Evolutionary conservation across 2,888 invertebrate species (phyloP).

Genomic region (Romanomermis culicivorax): DNA sequence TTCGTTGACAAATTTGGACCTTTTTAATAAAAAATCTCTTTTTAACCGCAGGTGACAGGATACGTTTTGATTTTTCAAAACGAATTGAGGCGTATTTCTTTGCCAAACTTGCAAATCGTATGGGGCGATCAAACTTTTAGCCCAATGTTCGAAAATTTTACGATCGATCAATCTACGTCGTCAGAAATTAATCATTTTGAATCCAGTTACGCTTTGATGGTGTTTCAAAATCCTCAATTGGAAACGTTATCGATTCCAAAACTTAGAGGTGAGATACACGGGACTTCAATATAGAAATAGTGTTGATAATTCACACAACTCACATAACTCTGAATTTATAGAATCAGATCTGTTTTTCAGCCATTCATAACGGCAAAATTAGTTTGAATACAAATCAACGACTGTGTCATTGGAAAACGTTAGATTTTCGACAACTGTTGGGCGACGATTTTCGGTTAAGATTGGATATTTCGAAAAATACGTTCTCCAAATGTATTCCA

Average conservation of each 20-base stretch:
- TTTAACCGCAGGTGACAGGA: too few relatives aligned
- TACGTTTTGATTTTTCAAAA: too few relatives aligned
- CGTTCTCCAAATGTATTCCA: too few relatives aligned
- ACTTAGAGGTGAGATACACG: too few relatives aligned
- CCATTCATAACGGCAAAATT: constrained; percentile 59
- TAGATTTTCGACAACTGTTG: neutral
- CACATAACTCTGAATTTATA: too few relatives aligned
- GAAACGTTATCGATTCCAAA: neutral
- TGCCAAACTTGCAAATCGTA: constrained; percentile 75
- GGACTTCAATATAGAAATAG: too few relatives aligned
- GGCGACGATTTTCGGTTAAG: neutral
- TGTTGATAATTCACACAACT: too few relatives aligned
- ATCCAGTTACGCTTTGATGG: neutral
- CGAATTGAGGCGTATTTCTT: too few relatives aligned
- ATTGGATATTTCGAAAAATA: constrained; percentile 4
- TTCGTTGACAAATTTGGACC: too few relatives aligned
- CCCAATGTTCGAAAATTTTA: neutral
- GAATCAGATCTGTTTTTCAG: constrained; percentile 11
- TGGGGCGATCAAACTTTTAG: constrained; percentile 45
- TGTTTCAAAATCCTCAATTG: neutral
- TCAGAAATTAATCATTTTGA: too few relatives aligned
- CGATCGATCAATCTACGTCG: too few relatives aligned
- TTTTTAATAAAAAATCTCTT: too few relatives aligned
- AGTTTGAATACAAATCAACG: constrained; percentile 81
- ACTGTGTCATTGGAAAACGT: constrained; percentile 57